Percentiles rank a stretch among this genome's conserved stretches.
These are phyloP conservation scores for Hippocampus guttulatus DNA, from an alignment of 2,113 vertebrate species.

Conservation along the genomic window DNA sequence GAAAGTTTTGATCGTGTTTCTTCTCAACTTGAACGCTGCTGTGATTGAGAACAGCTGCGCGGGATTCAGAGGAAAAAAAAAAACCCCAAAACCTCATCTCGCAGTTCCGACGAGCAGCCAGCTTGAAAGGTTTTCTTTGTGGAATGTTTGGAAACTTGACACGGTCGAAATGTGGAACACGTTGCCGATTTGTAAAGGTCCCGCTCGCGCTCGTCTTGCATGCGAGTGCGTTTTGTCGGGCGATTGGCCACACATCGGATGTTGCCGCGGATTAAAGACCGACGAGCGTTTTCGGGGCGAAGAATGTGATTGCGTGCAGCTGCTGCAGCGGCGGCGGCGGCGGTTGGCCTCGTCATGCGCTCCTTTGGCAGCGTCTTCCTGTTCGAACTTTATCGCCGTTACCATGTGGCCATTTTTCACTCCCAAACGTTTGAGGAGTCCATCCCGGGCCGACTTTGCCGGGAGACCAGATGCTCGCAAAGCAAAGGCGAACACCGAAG, in stretches of 20 bases:
- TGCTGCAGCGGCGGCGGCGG: too few relatives aligned
- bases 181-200: not conserved
- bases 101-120: not conserved
- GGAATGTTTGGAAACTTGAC: not conserved
- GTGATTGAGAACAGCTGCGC: slow-evolving; percentile 1
- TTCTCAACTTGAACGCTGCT: not conserved
- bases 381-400: not conserved
- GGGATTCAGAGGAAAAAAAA: not conserved
- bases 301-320: not conserved
- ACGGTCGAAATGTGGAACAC: not conserved
- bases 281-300: not conserved
- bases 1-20: not conserved
- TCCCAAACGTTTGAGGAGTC: not conserved
- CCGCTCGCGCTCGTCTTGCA: not conserved
- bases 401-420: not conserved
- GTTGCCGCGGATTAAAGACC: too few relatives aligned
- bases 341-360: not conserved
- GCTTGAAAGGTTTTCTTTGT: not conserved
- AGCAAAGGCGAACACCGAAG: not conserved
- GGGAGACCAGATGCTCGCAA: not conserved
- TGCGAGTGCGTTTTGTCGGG: not conserved
- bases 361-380: not conserved
- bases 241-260: not conserved
- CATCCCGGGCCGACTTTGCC: not conserved
- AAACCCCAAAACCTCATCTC: not conserved